Evolutionary conservation across 92 coral and sea anemone species (phyloP).

Genomic region (Phenganax subtilis): DNA sequence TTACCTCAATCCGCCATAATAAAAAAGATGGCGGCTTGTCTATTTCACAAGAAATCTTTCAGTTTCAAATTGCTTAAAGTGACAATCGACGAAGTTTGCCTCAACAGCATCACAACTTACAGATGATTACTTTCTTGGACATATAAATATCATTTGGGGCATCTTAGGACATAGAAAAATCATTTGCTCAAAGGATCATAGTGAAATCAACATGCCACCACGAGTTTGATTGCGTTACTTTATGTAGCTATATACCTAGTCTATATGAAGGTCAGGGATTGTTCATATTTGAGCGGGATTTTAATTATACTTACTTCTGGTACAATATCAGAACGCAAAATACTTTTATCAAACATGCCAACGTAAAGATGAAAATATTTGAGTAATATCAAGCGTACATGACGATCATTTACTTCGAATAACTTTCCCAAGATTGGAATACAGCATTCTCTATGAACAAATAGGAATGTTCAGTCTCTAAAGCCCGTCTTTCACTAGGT

Average conservation of each 20-base stretch:
- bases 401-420: slow-evolving; percentile 78
- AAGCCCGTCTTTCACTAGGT: background rate
- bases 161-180: background rate
- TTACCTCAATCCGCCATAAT: too few species aligned
- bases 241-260: background rate
- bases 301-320: slow-evolving; percentile 67
- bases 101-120: too few species aligned
- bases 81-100: too few species aligned
- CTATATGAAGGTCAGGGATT: background rate
- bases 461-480: background rate
- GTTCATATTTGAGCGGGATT: background rate
- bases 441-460: slow-evolving; percentile 61
- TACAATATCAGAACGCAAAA: slow-evolving; percentile 58
- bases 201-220: too few species aligned
- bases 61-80: too few species aligned
- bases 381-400: slow-evolving; percentile 76
- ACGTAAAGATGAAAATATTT: slow-evolving; percentile 71
- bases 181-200: background rate
- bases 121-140: too few species aligned
- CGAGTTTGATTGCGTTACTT: background rate
- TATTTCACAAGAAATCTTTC: too few species aligned
- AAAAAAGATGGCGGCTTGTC: too few species aligned
- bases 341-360: slow-evolving; percentile 62
- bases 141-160: background rate
- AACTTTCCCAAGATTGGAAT: slow-evolving; percentile 74